These are phyloP conservation scores for Aviceda subcristata DNA, from an alignment of 2,113 vertebrate genomes.

Conservation along the genomic window DNA sequence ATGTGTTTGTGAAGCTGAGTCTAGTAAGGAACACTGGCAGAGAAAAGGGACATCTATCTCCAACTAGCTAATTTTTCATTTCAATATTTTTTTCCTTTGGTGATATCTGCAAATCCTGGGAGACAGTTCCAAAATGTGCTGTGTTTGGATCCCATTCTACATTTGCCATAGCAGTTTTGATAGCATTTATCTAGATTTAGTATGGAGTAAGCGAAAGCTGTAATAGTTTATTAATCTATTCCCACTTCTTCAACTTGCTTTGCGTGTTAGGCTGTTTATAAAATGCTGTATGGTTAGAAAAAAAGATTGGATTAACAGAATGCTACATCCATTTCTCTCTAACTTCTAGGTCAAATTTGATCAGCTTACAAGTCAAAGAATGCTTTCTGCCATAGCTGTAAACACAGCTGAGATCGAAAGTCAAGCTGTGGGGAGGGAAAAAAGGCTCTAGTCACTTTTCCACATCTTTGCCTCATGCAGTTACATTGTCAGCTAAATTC, in stretches of 20 bases:
- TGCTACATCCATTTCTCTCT: background rate
- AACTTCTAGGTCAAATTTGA: constrained; percentile 31
- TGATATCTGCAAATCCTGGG: background rate
- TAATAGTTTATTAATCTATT: background rate
- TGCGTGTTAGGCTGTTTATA: background rate
- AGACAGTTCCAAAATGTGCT: background rate
- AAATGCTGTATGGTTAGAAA: background rate
- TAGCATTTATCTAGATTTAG: background rate
- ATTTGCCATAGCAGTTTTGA: background rate
- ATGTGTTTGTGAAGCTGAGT: background rate
- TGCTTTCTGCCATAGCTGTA: background rate
- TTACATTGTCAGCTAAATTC: constrained; percentile 5
- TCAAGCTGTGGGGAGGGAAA: background rate
- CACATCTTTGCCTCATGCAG: background rate
- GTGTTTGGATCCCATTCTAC: background rate
- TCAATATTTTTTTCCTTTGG: background rate
- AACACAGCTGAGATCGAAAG: background rate
- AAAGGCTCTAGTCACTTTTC: background rate
- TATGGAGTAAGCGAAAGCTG: background rate
- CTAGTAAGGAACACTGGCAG: background rate
- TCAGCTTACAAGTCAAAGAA: constrained; percentile 27
- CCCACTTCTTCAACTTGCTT: background rate
- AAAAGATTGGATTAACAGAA: background rate
- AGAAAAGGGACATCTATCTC: background rate
- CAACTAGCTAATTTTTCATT: background rate